Percentiles rank a stretch among this genome's conserved stretches.
phyloP scores from a whole-genome alignment of 1,140 invertebrate species.

The Steinernema khuongi region DNA sequence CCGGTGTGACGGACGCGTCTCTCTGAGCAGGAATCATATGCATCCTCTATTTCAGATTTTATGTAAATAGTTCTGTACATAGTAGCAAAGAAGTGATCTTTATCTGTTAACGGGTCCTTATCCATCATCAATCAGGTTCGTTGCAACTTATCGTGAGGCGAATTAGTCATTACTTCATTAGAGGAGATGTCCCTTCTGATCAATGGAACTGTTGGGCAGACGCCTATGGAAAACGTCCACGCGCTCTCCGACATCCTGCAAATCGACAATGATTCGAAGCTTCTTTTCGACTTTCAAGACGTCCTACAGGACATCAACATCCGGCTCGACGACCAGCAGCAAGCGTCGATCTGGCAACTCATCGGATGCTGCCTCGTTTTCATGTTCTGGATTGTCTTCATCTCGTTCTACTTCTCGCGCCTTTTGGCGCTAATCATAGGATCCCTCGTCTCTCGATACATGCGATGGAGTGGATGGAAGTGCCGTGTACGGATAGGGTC shows the following conservation, averaged over 20 bases:
- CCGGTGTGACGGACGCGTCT: no score
- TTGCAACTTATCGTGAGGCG: no score
- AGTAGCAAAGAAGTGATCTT: no score
- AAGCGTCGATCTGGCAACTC: background rate
- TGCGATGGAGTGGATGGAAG: conserved; percentile 20
- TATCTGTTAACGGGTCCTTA: no score
- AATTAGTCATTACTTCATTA: no score
- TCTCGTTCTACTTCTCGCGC: conserved; percentile 49
- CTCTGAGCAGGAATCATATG: no score
- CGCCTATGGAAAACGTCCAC: conserved; percentile 7
- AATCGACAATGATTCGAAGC: background rate
- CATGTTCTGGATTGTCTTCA: conserved; percentile 47
- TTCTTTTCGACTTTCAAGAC: background rate
- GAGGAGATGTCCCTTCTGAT: no score
- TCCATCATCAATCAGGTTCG: no score
- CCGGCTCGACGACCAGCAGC: background rate
- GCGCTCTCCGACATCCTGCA: conserved; percentile 1
- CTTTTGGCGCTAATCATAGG: conserved; percentile 33
- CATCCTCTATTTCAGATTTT: no score
- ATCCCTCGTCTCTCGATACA: conserved; percentile 25
- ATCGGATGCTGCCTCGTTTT: conserved; percentile 39
- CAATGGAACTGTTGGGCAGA: no score
- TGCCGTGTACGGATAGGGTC: conserved; percentile 67
- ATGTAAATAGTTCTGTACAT: no score
- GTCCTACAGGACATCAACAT: conserved; percentile 1